A percentile compares a stretch with the other conserved stretches of the same genome.
Conservation (phyloP, 2,888 invertebrate species). For the Sclerodermus sp. region DNA sequence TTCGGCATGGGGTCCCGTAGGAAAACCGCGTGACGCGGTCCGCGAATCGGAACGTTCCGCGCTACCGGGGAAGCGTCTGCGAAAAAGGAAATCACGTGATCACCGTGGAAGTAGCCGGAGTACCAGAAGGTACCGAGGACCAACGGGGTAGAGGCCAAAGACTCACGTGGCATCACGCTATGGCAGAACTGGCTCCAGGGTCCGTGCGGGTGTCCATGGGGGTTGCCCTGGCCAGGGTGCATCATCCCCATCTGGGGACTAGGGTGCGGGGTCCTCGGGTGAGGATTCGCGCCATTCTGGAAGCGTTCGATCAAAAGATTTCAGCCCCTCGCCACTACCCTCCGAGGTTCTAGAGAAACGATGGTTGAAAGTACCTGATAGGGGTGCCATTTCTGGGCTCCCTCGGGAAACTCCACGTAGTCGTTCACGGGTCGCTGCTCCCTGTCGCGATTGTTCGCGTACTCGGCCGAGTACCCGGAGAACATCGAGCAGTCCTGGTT, state of each 20-base stretch:
- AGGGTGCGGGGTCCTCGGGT: constrained; percentile 41
- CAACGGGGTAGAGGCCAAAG: too few relatives aligned
- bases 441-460: constrained; percentile 17
- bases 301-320: too few relatives aligned
- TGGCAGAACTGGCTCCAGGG: constrained; percentile 53
- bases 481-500: constrained; percentile 15
- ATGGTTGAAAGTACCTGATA: constrained; percentile 55
- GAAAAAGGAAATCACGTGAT: background rate
- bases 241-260: constrained; percentile 44
- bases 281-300: constrained; percentile 43
- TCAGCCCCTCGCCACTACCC: background rate
- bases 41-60: constrained; percentile 41
- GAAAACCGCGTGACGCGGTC: constrained; percentile 50
- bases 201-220: constrained; percentile 35
- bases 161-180: constrained; percentile 48
- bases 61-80: constrained; percentile 27
- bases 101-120: too few relatives aligned
- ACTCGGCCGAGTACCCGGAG: constrained; percentile 21
- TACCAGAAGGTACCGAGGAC: too few relatives aligned
- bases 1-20: constrained; percentile 44
- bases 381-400: constrained; percentile 55
- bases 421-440: constrained; percentile 31
- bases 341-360: too few relatives aligned
- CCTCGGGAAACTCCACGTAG: constrained; percentile 44
- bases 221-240: constrained; percentile 42